Base-by-base conservation (phyloP, 2,888 invertebrate genomes). In the Aplocera efformata region DNA sequence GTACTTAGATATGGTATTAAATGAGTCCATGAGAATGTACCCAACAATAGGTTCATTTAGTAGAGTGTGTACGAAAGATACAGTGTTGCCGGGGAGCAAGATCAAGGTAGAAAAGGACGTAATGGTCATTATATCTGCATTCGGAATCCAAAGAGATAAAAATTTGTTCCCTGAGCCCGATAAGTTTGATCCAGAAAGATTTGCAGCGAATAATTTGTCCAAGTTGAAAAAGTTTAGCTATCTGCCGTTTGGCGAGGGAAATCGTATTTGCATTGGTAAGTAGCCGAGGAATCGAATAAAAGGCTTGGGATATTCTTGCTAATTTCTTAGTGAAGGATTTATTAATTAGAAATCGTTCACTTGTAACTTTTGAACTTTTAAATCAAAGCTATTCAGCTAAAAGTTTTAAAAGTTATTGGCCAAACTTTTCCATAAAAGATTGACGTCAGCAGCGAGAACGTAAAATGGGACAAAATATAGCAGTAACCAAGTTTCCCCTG, bases 181-280 rank as follows among this genome's bases (percentile, higher is more conserved):
- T 7, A 30, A 53, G 25, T 89, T 84, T 56, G 77, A 88, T 50
- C 89, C 89, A 1, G 83, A 88, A 23, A 70, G 90, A 48, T 90
- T 90, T 67, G 57, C 67, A 21, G 37, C 64, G 9, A 55, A 67
- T 30, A 72, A 71, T 34, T 22, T 43, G 21, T 33, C 46, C 1
- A 58, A 67, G 10, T 55, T 66, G 23, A 51, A 63, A 1, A 79
- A 78, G 25, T 85, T 64, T 50, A 70, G 71, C 10, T 89, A 73
- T 56, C 53, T 89, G 42, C 84, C 89, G 5, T 90, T 89, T 62
- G 89, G 89, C 7, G 88, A 82, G 56, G 89, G 89, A 26, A 84
- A 86, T 28, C 69, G 89, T 20, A 75, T 76, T 50, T 90, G 89
- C 53, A 72, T 89, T 31, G 89, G 89, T 89, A 61, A 74, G 75